Conservation (phyloP, 2,113 vertebrate species). For the Thryonomys swinderianus region DNA sequence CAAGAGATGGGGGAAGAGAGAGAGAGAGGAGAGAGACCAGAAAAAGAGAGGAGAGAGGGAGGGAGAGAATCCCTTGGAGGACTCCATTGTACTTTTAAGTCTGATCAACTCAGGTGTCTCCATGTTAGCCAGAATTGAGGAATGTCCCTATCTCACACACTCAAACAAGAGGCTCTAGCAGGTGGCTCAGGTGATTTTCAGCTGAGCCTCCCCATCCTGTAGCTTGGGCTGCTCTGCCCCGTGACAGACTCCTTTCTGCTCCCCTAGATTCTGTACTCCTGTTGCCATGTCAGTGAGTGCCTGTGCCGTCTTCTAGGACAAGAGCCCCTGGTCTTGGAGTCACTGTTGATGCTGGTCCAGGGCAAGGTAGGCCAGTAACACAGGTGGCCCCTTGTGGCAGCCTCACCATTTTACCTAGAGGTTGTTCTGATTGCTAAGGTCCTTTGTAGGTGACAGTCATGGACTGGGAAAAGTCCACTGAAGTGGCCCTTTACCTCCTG, state of each 20-base stretch:
- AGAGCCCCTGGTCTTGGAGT: constrained; percentile 74
- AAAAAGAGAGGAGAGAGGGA: background rate
- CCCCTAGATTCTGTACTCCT: constrained; percentile 85
- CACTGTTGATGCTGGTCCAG: constrained; percentile 79
- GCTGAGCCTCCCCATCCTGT: background rate
- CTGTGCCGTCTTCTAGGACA: constrained; percentile 81
- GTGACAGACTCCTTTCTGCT: background rate
- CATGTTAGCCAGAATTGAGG: background rate
- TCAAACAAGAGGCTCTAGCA: background rate
- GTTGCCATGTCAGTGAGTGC: constrained; percentile 80
- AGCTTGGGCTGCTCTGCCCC: background rate
- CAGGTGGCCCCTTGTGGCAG: background rate
- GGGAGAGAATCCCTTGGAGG: background rate
- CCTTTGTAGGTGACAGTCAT: constrained; percentile 79
- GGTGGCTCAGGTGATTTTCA: background rate
- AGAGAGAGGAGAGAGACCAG: too few species aligned
- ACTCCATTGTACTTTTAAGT: constrained; percentile 12
- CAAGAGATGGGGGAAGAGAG: too few species aligned
- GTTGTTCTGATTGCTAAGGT: constrained; percentile 39
- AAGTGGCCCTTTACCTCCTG: constrained; percentile 84
- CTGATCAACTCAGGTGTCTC: background rate
- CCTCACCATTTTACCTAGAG: background rate
- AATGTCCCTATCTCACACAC: background rate
- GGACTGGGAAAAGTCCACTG: constrained; percentile 72
- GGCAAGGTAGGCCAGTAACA: constrained; percentile 81